Conservation (phyloP, 2,797 vertebrate species). For the Prunella strophiata region DNA sequence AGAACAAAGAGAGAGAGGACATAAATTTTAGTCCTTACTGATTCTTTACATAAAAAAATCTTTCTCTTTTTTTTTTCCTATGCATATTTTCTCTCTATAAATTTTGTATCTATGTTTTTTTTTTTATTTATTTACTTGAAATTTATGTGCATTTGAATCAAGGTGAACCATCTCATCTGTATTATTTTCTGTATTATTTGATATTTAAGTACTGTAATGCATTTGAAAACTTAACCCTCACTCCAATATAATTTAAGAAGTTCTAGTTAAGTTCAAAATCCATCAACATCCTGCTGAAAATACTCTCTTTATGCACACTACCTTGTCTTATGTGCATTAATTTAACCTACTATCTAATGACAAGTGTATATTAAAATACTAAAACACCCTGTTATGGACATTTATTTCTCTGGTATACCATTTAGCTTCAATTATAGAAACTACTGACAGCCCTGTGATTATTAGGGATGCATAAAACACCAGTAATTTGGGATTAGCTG, state of each 20-base stretch:
- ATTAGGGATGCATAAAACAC: neutral
- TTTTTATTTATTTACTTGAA: neutral
- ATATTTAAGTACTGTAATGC: neutral
- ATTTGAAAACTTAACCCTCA: neutral
- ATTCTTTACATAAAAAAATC: neutral
- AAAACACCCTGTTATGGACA: neutral
- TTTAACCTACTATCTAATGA: neutral
- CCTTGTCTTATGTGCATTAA: neutral
- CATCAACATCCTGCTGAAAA: neutral
- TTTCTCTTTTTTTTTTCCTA: neutral
- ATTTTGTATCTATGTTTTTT: neutral
- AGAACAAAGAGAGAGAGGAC: slow-evolving; percentile 40
- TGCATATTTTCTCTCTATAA: neutral
- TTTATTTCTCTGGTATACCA: neutral
- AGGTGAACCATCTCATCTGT: neutral
- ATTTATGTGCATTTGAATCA: neutral
- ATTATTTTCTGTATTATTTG: neutral
- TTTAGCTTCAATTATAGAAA: neutral
- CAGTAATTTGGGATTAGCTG: neutral
- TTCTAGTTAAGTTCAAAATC: neutral
- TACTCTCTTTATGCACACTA: neutral
- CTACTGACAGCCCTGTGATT: neutral
- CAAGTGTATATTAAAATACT: neutral
- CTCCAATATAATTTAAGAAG: neutral
- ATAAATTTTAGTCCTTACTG: neutral